Percentiles rank a stretch among this genome's conserved stretches.
Conservation (phyloP, 2,888 invertebrate genomes). For the Eulithis prunata region DNA sequence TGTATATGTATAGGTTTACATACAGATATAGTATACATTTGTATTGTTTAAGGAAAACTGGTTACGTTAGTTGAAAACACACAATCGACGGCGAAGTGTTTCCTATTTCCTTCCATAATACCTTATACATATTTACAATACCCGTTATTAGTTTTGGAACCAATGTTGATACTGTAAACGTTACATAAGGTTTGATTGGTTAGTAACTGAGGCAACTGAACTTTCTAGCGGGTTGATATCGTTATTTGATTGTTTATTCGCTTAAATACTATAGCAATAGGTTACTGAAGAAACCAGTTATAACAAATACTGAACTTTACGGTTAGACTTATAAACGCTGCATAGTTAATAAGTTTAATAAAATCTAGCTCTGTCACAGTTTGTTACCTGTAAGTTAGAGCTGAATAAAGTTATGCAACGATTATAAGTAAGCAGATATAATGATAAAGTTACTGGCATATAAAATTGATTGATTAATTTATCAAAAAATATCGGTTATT, state of each 20-base stretch:
- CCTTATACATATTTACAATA: slow-evolving; percentile 9
- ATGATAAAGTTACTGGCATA: too few species aligned
- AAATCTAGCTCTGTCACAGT: too few species aligned
- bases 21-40: neutral
- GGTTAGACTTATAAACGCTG: too few species aligned
- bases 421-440: too few species aligned
- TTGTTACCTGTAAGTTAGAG: too few species aligned
- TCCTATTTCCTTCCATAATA: slow-evolving; percentile 2
- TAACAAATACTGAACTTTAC: too few species aligned
- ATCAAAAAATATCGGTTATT: too few species aligned
- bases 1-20: neutral
- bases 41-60: slow-evolving; percentile 15
- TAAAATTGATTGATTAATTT: too few species aligned
- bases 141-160: slow-evolving; percentile 4
- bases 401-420: too few species aligned
- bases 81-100: slow-evolving; percentile 6
- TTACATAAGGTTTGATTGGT: slow-evolving; percentile 2
- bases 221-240: neutral
- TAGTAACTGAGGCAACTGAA: slow-evolving; percentile 1
- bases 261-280: neutral
- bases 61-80: slow-evolving; percentile 10
- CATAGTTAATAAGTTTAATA: too few species aligned
- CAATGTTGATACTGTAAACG: slow-evolving; percentile 4
- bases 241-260: neutral
- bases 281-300: neutral